Percentiles rank a stretch among this genome's conserved stretches.
Evolutionary conservation across 2,797 vertebrate genomes (phyloP).

Genomic region (Todus mexicanus): DNA sequence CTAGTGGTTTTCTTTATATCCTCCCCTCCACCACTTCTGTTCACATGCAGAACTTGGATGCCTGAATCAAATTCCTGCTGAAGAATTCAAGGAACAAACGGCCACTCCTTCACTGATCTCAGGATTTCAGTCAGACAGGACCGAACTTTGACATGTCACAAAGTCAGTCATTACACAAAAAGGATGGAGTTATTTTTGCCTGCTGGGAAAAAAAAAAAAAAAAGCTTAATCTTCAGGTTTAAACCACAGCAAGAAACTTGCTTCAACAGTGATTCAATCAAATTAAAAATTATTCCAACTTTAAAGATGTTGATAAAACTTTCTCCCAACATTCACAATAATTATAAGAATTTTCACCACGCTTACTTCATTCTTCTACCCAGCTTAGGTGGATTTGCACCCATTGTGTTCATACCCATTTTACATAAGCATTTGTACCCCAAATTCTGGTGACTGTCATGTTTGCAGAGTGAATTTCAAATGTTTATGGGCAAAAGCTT

Average conservation of each 20-base stretch:
- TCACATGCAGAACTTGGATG: background rate
- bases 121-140: background rate
- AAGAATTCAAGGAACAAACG: background rate
- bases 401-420: background rate
- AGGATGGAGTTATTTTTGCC: background rate
- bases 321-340: background rate
- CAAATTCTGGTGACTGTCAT: background rate
- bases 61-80: background rate
- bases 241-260: background rate
- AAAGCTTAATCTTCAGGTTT: background rate
- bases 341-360: background rate
- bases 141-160: background rate
- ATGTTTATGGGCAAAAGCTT: background rate
- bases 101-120: background rate
- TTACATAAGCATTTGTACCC: background rate
- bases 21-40: background rate
- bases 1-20: background rate
- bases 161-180: background rate
- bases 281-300: background rate
- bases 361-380: background rate
- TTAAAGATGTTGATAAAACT: background rate
- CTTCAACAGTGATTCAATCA: background rate
- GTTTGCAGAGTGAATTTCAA: background rate
- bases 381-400: background rate
- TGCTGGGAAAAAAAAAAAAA: background rate